Percentiles rank a stretch among this genome's conserved stretches.
phyloP scores from a whole-genome alignment of 2,888 invertebrate species.

The Philonicus albiceps region DNA sequence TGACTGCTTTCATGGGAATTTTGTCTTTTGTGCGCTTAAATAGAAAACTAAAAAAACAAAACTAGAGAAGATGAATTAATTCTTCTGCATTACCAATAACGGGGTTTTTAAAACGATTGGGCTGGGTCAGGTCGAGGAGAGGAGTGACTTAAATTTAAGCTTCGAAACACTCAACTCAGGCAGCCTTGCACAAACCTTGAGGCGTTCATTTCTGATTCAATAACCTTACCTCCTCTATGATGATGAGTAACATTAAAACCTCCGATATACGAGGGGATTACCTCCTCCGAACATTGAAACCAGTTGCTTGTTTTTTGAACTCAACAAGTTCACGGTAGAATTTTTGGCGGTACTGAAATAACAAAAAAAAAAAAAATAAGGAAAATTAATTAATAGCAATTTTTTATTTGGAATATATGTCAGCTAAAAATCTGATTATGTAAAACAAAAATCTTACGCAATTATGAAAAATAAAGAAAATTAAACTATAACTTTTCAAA shows the following conservation, averaged over 20 bases:
- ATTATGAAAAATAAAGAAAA: no score
- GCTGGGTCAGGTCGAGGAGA: neutral
- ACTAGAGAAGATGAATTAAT: neutral
- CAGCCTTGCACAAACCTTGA: neutral
- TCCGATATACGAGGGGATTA: neutral
- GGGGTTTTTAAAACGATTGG: neutral
- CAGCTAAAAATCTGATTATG: neutral
- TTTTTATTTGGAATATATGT: neutral
- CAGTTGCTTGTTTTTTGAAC: neutral
- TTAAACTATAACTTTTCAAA: no score
- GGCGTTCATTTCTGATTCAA: neutral
- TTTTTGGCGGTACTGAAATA: neutral
- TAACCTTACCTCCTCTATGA: neutral
- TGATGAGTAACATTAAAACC: neutral
- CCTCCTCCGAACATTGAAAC: neutral
- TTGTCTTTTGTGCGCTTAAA: neutral
- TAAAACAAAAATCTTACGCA: no score
- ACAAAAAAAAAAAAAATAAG: neutral
- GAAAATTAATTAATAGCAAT: neutral
- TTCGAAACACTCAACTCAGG: neutral
- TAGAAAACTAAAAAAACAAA: neutral
- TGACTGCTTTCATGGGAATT: neutral
- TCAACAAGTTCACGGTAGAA: neutral
- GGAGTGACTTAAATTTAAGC: neutral
- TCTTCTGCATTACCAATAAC: neutral